phyloP scores from a whole-genome alignment of 2,797 vertebrate genomes.

The Sebastes glaucus region DNA sequence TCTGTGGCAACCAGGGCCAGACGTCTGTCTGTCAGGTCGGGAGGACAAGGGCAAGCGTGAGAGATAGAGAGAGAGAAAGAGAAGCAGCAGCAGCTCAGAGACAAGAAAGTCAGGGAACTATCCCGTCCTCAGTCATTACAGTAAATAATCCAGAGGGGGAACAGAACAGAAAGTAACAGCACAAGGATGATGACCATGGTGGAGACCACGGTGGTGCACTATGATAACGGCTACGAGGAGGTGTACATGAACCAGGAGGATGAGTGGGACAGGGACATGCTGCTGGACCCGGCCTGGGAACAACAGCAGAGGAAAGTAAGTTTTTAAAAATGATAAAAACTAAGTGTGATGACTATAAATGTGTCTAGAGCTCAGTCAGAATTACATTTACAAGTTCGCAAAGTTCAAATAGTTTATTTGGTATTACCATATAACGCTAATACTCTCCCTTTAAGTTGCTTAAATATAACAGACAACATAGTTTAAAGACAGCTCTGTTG shows the following conservation, averaged over 20 bases:
- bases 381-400: accelerated
- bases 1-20: constrained; percentile 70
- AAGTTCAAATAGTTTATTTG: not conserved
- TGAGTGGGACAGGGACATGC: constrained; percentile 97
- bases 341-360: not conserved
- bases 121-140: not conserved
- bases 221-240: constrained; percentile 90
- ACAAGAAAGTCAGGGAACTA: constrained; percentile 16
- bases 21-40: constrained; percentile 66
- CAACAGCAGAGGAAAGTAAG: constrained; percentile 97
- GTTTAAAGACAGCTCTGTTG: not conserved
- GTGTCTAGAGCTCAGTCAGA: not conserved
- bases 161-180: constrained; percentile 14
- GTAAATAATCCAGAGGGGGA: not conserved
- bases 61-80: constrained; percentile 6
- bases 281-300: constrained; percentile 98
- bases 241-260: constrained; percentile 98
- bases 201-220: constrained; percentile 90
- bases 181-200: constrained; percentile 84
- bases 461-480: not conserved
- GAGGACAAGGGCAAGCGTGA: constrained; percentile 67
- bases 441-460: not conserved
- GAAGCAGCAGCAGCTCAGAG: not conserved
- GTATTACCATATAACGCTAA: not conserved
- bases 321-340: not conserved